Conservation (phyloP, 2,113 vertebrate species). For the Microcebus ravelobensis region DNA sequence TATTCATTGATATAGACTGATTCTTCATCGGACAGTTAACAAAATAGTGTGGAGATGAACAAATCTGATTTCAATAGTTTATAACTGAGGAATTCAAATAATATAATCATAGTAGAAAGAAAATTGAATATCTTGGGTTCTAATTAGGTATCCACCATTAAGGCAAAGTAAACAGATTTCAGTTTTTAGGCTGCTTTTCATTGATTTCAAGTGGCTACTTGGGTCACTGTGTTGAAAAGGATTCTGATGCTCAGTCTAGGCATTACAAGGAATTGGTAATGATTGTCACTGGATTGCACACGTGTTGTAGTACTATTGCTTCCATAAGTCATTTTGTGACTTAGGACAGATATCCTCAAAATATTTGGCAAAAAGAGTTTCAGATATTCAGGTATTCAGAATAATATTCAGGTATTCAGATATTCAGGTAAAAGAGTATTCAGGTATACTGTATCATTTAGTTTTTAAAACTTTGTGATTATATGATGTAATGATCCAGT, state of each 20-base stretch:
- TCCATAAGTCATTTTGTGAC: background rate
- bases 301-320: background rate
- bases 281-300: background rate
- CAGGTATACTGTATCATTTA: background rate
- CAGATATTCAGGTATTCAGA: background rate
- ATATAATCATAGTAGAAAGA: background rate
- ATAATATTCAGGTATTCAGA: no score
- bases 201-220: background rate
- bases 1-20: background rate
- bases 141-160: background rate
- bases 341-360: background rate
- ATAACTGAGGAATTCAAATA: background rate
- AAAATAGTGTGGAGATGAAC: background rate
- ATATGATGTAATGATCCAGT: background rate
- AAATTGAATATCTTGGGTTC: background rate
- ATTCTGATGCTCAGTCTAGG: background rate
- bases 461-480: background rate
- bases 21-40: background rate
- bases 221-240: background rate
- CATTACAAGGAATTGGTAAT: background rate
- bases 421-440: no score
- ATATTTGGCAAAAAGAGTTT: background rate
- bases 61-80: conserved; percentile 5
- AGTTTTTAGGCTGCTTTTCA: background rate
- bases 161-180: background rate